Evolutionary conservation across 2,797 vertebrate genomes (phyloP), one percentile per base, ranked within the genome.

Genomic region (Helarctos malayanus): DNA sequence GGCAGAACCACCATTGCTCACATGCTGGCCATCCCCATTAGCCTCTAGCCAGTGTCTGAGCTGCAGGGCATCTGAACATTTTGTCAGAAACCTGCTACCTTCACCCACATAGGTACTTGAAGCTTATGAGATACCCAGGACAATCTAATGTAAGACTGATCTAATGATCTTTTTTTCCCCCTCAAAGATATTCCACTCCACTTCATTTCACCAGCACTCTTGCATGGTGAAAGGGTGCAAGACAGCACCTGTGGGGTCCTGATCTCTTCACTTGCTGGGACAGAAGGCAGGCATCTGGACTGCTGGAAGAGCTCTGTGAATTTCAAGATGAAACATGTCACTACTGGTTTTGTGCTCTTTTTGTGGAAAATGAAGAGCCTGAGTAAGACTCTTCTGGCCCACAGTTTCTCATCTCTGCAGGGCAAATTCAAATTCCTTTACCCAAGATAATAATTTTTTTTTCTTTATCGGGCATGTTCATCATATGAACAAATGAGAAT

Each of bases 201-300:
- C 5, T 5, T 52, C 23, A 52, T 35, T 52, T 91, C 29, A 32
- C 21, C 57, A 45, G 9, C 27, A 21, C 52, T 29, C 32, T 15
- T 65, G 69, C 25, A 3, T 3, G 10, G 16, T 18, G 63, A n/a
- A 65, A n/a, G 32, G 15, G n/a, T 21, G 9, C 5, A 12, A 19
- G 5, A 8, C 0, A 7, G 18, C 73, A 52, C 4, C 3, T 32
- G 21, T 38, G 0, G 1, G 47, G 45, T 27, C 18, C 63, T 59
- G 57, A 68, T 19, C 12, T 80, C 61, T 12, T 71, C 16, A 41
- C 47, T n/a, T 63, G 56, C 5, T 21, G 11, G 38, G 29, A 56
- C 21, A 18, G 35, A 57, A 18, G 13, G 3, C 1, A 0, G 13
- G 15, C 3, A 45, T 57, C 19, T n/a, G 15, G 45, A 16, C 68